A percentile compares a stretch with the other conserved stretches of the same genome.
Evolutionary conservation across 2,888 invertebrate genomes (phyloP).

Genomic region (Agonopterix subpropinquella): DNA sequence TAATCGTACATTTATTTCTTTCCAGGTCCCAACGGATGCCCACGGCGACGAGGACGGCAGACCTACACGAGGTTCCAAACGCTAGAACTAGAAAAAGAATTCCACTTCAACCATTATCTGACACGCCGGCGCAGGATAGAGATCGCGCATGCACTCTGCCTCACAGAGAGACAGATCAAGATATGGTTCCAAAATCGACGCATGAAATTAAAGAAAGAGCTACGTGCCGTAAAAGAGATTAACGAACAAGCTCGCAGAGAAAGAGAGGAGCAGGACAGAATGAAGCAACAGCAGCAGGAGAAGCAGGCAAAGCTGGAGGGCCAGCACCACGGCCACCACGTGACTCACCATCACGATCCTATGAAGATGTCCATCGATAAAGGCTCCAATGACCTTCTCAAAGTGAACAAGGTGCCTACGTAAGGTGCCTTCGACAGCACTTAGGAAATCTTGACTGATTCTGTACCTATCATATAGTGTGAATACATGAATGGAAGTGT

Average conservation of each 20-base stretch:
- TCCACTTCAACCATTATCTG: slow-evolving; percentile 98
- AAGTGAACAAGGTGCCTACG: slow-evolving; percentile 87
- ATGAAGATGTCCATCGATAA: slow-evolving; percentile 85
- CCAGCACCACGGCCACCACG: slow-evolving; percentile 82
- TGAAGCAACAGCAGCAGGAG: slow-evolving; percentile 93
- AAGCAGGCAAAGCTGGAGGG: slow-evolving; percentile 87
- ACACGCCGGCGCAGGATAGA: slow-evolving; percentile 97
- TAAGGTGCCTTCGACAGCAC: slow-evolving; percentile 67
- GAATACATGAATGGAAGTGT: slow-evolving; percentile 65
- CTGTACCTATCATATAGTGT: slow-evolving; percentile 70
- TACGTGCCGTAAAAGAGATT: slow-evolving; percentile 95
- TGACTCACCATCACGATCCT: slow-evolving; percentile 83
- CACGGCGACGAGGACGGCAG: slow-evolving; percentile 94
- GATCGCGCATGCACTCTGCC: slow-evolving; percentile 96
- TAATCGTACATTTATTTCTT: slow-evolving; percentile 36
- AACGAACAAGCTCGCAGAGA: slow-evolving; percentile 95
- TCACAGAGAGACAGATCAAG: slow-evolving; percentile 97
- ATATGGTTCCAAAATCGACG: slow-evolving; percentile 98
- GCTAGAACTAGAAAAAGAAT: slow-evolving; percentile 98
- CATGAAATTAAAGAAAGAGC: slow-evolving; percentile 97
- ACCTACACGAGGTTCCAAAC: slow-evolving; percentile 99
- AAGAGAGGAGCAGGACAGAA: slow-evolving; percentile 92
- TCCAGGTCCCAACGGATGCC: slow-evolving; percentile 97
- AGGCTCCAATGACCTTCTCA: slow-evolving; percentile 83
- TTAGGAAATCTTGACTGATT: slow-evolving; percentile 68